Conservation (phyloP, 2,113 vertebrate genomes). For the Caranx ignobilis region DNA sequence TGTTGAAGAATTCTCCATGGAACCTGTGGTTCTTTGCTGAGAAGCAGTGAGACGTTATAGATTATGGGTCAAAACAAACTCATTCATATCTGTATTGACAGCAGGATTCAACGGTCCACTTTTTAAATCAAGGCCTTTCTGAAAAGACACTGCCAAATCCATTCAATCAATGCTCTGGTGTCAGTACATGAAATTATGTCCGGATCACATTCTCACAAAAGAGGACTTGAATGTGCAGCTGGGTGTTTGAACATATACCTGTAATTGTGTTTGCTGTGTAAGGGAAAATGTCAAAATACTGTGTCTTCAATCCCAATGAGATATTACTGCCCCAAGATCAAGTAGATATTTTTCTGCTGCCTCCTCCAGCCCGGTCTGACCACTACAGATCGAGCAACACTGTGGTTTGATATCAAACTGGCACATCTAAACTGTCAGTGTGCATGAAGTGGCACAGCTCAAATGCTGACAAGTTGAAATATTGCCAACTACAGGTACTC, state of each 20-base stretch:
- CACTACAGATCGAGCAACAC: background rate
- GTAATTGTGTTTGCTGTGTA: background rate
- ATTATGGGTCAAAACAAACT: constrained; percentile 9
- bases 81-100: background rate
- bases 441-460: background rate
- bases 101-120: background rate
- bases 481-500: background rate
- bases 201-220: background rate
- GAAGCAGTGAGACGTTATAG: background rate
- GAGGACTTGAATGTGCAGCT: background rate
- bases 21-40: background rate
- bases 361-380: background rate
- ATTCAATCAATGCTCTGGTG: background rate
- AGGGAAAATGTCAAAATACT: constrained; percentile 6
- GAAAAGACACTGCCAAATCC: background rate
- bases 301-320: background rate
- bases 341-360: background rate
- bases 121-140: background rate
- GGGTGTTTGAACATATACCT: background rate
- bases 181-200: background rate
- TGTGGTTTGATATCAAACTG: background rate
- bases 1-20: constrained; percentile 3
- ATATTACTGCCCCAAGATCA: background rate
- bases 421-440: background rate
- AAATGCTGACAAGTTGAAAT: constrained; percentile 1